Base-by-base conservation (phyloP, 2,113 vertebrate genomes). In the Daboia siamensis region DNA sequence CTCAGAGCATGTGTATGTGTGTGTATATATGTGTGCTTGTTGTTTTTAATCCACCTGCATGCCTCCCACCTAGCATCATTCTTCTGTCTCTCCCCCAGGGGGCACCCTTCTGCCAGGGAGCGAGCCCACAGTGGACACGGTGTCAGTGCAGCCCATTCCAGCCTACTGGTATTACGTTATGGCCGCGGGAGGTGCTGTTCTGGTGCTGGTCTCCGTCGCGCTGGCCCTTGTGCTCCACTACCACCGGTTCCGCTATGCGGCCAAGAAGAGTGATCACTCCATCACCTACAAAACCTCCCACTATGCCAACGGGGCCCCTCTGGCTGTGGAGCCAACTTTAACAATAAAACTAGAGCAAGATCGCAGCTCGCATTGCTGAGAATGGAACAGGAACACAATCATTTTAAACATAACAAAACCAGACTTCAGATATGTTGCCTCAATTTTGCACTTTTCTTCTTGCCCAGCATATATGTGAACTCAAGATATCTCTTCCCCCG, bases 161-260 rank as follows among this genome's bases (percentile, higher is more conserved):
- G 97, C 98, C 98, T 99, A 98, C 98, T 99, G 99, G 99, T 99
- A 99, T 99, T 99, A 99, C 98, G 98, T 99, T 97, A 98, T 99
- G 98, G 99, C 98, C 94, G 98, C 99, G 97, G 99, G 98, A 95
- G 99, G 98, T 90, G 98, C 98, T 95, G 97, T 99, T 97, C 97
- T 99, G 98, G 98, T 99, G 97, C 98, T 99, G 98, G 98, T 98
- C 96, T 98, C 98, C 96, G 97, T 99, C 96, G 98, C 97, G 15
- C 98, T 99, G 98, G 98, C 98, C 97, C 97, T 98, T 98, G 98
- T 98, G 96, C 98, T 99, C 96, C 99, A 99, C 98, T 98, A 98
- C 97, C 98, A 99, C 98, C 99, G 98, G 94, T 99, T 98, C 98
- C 98, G 98, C 98, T 98, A 99, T 98, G 98, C 98, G 93, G 97